Percentiles rank a stretch among this genome's conserved stretches.
These are phyloP conservation scores for Apamea monoglypha DNA, from an alignment of 2,888 invertebrate species.

Conservation along the genomic window DNA sequence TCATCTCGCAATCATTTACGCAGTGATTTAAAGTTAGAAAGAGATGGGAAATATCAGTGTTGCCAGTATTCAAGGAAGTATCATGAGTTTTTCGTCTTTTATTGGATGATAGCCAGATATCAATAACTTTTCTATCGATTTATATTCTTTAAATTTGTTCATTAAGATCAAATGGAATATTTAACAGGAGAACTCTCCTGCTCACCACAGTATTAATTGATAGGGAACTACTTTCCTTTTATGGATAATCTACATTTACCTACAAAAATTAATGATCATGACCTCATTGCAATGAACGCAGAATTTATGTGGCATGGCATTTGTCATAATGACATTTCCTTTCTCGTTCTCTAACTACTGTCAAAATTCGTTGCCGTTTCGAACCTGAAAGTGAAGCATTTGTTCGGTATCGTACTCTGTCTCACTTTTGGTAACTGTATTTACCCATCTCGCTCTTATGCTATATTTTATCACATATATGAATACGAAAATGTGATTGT, in stretches of 20 bases:
- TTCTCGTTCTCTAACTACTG: slow-evolving; percentile 17
- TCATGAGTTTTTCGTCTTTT: slow-evolving; percentile 15
- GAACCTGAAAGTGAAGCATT: slow-evolving; percentile 17
- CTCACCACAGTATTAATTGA: not conserved
- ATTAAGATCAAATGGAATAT: not conserved
- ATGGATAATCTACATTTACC: not conserved
- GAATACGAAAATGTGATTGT: slow-evolving; percentile 14
- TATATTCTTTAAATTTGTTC: not conserved
- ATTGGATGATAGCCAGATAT: slow-evolving; percentile 34
- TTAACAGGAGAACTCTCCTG: not conserved
- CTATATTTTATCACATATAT: not conserved
- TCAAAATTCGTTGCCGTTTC: slow-evolving; percentile 23
- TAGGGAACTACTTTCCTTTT: not conserved
- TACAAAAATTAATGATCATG: not conserved
- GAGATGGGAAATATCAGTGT: slow-evolving; percentile 75
- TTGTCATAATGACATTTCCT: slow-evolving; percentile 41
- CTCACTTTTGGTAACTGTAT: not conserved
- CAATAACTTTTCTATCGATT: slow-evolving; percentile 48
- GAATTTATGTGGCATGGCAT: slow-evolving; percentile 15
- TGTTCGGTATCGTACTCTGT: slow-evolving; percentile 16
- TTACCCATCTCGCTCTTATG: slow-evolving; percentile 18
- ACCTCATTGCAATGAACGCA: slow-evolving; percentile 39
- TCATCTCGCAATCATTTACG: slow-evolving; percentile 76
- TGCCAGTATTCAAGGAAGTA: slow-evolving; percentile 67
- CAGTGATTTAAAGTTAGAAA: slow-evolving; percentile 76